A percentile compares a stretch with the other conserved stretches of the same genome.
phyloP scores from a whole-genome alignment of 2,113 vertebrate genomes.

The Pungitius pungitius region DNA sequence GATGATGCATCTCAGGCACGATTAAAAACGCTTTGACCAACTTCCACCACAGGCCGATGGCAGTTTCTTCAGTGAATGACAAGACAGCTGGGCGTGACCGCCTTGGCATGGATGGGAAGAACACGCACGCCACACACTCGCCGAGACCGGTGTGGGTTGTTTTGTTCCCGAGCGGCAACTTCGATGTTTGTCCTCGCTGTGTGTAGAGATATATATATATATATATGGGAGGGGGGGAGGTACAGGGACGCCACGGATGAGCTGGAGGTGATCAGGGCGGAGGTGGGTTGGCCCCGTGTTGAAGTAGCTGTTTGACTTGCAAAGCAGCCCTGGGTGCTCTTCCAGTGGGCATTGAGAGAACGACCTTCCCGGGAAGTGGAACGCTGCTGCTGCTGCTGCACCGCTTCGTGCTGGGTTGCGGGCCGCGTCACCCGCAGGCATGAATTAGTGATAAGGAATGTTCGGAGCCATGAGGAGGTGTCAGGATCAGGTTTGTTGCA shows the following conservation, averaged over 20 bases:
- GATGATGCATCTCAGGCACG: conserved; percentile 38
- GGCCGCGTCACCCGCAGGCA: conserved; percentile 78
- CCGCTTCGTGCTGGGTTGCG: conserved; percentile 60
- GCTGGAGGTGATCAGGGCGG: conserved; percentile 44
- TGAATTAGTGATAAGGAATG: conserved; percentile 85
- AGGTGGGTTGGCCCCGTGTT: conserved; percentile 47
- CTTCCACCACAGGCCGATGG: conserved; percentile 8
- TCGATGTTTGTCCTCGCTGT: conserved; percentile 27
- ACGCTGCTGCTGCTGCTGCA: conserved; percentile 22
- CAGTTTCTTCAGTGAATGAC: conserved; percentile 38
- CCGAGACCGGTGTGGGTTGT: conserved; percentile 25
- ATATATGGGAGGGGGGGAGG: conserved; percentile 22
- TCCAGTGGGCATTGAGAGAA: conserved; percentile 25
- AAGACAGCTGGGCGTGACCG: conserved; percentile 30
- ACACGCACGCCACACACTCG: conserved; percentile 5
- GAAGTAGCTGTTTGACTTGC: conserved; percentile 82
- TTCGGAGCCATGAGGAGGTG: conserved; percentile 80
- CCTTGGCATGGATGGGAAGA: conserved; percentile 27
- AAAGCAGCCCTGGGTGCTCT: conserved; percentile 74
- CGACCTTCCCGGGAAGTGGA: conserved; percentile 58
- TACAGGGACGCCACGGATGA: conserved; percentile 19
- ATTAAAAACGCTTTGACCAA: conserved; percentile 36
- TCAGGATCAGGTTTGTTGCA: conserved; percentile 83
- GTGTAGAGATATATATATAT: conserved; percentile 17
- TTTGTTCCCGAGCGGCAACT: conserved; percentile 18